A percentile compares a stretch with the other conserved stretches of the same genome.
Evolutionary conservation across 2,113 vertebrate genomes (phyloP).

Genomic region (Anolis sagrei): DNA sequence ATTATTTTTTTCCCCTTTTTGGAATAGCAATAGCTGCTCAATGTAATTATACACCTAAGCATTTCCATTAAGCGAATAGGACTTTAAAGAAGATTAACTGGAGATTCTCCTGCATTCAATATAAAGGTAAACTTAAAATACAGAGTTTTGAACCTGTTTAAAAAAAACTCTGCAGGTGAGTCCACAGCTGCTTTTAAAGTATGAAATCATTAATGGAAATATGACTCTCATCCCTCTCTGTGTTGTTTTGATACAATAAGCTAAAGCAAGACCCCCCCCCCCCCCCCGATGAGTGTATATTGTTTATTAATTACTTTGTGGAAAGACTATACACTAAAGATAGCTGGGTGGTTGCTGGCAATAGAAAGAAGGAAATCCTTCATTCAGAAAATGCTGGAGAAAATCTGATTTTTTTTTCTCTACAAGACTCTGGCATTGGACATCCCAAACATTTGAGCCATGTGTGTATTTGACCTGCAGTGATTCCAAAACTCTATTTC

Average conservation of each 20-base stretch:
- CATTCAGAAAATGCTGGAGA: background rate
- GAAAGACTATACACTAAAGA: background rate
- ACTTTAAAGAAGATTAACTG: constrained; percentile 85
- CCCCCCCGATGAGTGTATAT: background rate
- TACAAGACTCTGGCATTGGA: background rate
- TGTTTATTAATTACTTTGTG: constrained; percentile 10
- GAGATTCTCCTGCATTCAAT: constrained; percentile 63
- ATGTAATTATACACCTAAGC: constrained; percentile 86
- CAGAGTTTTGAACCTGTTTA: constrained; percentile 68
- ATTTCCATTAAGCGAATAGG: constrained; percentile 83
- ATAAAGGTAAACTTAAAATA: constrained; percentile 56
- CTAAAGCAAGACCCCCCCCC: background rate
- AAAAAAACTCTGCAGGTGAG: constrained; percentile 52
- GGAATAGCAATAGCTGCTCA: constrained; percentile 80
- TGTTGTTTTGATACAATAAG: fast-evolving
- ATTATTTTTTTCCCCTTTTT: constrained; percentile 83
- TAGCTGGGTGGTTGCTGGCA: background rate
- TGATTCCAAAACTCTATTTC: no score
- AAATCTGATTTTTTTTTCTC: background rate
- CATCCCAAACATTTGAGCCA: fast-evolving
- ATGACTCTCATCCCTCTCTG: background rate
- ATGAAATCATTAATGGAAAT: constrained; percentile 53
- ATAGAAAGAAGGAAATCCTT: background rate
- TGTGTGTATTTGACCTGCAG: no score
- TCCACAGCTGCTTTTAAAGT: constrained; percentile 52